Base-by-base conservation (phyloP, 2,888 invertebrate genomes). In the Cosmopolites sordidus region DNA sequence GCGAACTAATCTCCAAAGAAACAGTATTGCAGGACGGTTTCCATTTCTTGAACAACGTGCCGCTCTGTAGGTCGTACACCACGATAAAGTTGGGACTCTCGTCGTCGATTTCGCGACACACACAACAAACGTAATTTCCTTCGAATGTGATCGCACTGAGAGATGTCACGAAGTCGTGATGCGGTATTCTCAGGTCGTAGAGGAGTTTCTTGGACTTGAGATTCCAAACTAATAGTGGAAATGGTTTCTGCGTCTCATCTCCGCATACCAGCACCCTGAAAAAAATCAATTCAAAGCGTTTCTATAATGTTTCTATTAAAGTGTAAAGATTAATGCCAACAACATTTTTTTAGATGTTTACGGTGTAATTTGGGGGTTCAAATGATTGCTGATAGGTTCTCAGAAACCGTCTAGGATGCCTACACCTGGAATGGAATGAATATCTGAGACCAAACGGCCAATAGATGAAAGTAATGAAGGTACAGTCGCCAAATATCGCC, bases 171-270 rank as follows among this genome's bases (percentile, higher is more conserved):
- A 92, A 92, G 75, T 92, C 92, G 68, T 93, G 92, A 69, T 91
- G 90, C 1, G 89, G 87, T 71, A 93, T 91, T 62, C 92, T 79
- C 60, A 93, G 79, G 73, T 93, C 92, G 69, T 92, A 91, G 15
- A 92, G 78, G 58, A 93, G 76, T 71, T 92, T 92, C 49, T 89
- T 80, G 15, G 89, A 89, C 37, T 87, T 82, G 59, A 93, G 77
- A 65, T 91, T 90, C 92, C 92, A 93, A 29, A 93, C 92, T 40
- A 93, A 80, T 59, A 93, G 75, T 0, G 92, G 92, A 73, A 92
- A 92, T 14, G 92, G 92, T 71, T 92, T 92, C 73, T 92, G 92
- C 1, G 92, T 92, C 76, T 92, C 92, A 72, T 93, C 92, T 5
- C 92, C 92, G 69, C 92, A 92, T 1, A 92, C 92, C 58, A 92